Base-by-base conservation (phyloP, 1,140 invertebrate species). In the Branchinecta lynchi region DNA sequence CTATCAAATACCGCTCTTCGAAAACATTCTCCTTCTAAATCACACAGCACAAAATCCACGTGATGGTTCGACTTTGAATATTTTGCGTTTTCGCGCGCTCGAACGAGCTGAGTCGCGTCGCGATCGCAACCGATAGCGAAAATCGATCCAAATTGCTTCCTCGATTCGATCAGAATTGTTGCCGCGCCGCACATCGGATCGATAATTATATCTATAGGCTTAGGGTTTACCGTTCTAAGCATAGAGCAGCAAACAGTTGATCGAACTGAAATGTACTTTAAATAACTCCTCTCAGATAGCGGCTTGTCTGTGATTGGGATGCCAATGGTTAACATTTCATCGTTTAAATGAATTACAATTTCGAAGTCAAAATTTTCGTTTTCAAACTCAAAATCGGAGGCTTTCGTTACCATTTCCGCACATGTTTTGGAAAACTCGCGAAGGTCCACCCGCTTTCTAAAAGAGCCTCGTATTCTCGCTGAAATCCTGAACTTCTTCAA, bases 151-250 rank as follows among this genome's bases (percentile, higher is more conserved):
- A 68, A 71, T 60, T 72, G 65, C 45, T 20, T 44, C 8, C 45
- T n/a, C 7, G 70, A 70, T 65, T 72, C 72, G n/a, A 69, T 51
- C 44, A 72, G 44, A 60, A 72, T 72, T 17, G 72, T 72, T 21
- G 46, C 72, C 10, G 72, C 72, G 44, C 72, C 72, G 44, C 70
- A 72, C 72, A 72, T 72, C 2, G 72, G 72, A 46, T 72, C 72
- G 9, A 72, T 43, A 8, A 72, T 44, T 6, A 71, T 43, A 44
- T 69, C 72, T 2, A 65, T 43, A 9, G 45, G 15, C 5, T 46
- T 32, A 8, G 71, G 17, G 65, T 69, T 65, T 5, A 66, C 70
- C n/a, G 60, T 44, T 66, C 60, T 69, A n/a, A 65, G 65, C 45
- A 72, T 69, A 15, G 67, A 68, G 44, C 45, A 66, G 45, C 72